Conservation (phyloP, 1,140 invertebrate species). For the Sogatella furcifera region DNA sequence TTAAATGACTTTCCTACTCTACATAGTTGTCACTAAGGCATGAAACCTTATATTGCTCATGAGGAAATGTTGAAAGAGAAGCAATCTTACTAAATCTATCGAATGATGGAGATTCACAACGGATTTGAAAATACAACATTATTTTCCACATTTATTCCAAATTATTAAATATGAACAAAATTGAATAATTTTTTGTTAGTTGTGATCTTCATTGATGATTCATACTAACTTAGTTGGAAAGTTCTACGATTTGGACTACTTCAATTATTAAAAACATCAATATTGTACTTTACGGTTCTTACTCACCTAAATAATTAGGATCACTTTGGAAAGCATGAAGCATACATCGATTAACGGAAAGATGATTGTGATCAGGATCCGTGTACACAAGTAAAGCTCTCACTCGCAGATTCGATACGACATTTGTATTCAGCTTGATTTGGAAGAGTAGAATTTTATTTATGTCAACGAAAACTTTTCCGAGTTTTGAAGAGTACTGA, state of each 20-base stretch:
- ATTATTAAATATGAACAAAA: no score
- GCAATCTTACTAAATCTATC: no score
- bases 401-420: slow-evolving; percentile 23
- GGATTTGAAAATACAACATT: no score
- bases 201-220: no score
- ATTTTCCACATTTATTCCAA: no score
- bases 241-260: slow-evolving; percentile 14
- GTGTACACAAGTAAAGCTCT: slow-evolving; percentile 44
- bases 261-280: not conserved
- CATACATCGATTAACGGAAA: slow-evolving; percentile 44
- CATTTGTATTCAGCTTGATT: slow-evolving; percentile 28
- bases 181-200: no score
- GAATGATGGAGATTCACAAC: no score
- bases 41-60: no score
- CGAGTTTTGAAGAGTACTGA: slow-evolving; percentile 42
- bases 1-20: no score
- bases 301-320: slow-evolving; percentile 9
- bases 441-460: slow-evolving; percentile 42
- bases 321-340: slow-evolving; percentile 34
- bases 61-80: no score
- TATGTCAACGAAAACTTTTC: slow-evolving; percentile 49
- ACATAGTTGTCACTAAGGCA: no score
- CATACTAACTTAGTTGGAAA: no score
- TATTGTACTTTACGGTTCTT: not conserved
- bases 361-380: slow-evolving; percentile 41